Evolutionary conservation across 2,888 invertebrate species (phyloP).

Genomic region (Ferdinandea cuprea): DNA sequence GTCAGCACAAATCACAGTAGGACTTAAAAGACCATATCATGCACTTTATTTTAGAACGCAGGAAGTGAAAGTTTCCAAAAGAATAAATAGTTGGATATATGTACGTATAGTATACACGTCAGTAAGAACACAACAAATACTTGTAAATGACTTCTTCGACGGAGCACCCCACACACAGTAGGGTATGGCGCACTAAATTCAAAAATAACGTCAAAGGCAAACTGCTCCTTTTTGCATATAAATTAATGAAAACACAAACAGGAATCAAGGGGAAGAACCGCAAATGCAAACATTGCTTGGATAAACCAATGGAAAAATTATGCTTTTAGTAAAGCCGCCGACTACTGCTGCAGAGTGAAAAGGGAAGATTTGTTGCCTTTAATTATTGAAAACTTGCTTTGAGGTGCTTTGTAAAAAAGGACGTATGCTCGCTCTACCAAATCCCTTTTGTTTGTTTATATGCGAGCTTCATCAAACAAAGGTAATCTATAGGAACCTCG

Average conservation of each 20-base stretch:
- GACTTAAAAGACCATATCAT: constrained; percentile 2
- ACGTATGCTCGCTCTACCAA: constrained; percentile 6
- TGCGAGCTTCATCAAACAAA: background rate
- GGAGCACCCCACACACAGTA: too few species aligned
- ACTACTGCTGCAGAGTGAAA: background rate
- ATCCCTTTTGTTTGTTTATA: constrained; percentile 6
- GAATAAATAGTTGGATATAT: constrained; percentile 6
- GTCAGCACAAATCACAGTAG: background rate
- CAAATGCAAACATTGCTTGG: constrained; percentile 38
- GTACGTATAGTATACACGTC: background rate
- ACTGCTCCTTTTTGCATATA: constrained; percentile 26
- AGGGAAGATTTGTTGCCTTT: constrained; percentile 1
- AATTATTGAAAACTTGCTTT: constrained; percentile 15
- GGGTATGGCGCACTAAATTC: constrained; percentile 26
- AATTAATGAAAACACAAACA: constrained; percentile 51
- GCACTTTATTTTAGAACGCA: background rate
- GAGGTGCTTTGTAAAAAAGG: constrained; percentile 1
- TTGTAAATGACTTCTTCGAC: too few species aligned
- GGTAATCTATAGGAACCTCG: too few species aligned
- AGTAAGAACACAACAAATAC: background rate
- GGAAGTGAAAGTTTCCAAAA: constrained; percentile 9
- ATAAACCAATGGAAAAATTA: constrained; percentile 29
- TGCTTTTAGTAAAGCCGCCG: background rate
- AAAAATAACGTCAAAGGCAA: constrained; percentile 35
- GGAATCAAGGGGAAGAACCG: constrained; percentile 15